Base-by-base conservation (phyloP, 2,888 invertebrate genomes). In the Idaea straminata region DNA sequence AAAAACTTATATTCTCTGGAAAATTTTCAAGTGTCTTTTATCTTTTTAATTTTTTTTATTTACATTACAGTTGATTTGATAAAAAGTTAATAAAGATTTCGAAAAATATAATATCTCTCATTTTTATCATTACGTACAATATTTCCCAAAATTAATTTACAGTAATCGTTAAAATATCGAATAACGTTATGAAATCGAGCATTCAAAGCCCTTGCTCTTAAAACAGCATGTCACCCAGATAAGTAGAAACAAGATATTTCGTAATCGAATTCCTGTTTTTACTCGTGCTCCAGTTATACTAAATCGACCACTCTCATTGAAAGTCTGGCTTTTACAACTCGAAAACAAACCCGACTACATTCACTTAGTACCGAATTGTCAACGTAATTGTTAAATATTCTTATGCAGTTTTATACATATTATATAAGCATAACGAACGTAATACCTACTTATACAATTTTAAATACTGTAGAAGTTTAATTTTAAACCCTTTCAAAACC, bases 131-230 rank as follows among this genome's bases (percentile, higher is more conserved):
- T 47, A 47, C 25, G 2, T 2, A 25, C 25, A 25, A 25, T 25
- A 47, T 47, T 47, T 47, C 47, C 7, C 4, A 7, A 47, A 47
- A 47, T 47, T 47, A 47, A 47, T 47, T 47, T 47, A 25, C 10
- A 10, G 5, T 47, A 47, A 47, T 47, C 47, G 47, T 58, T 15
- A 58, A 57, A 58, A 58, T 58, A 58, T 58, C 58, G 58, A 16
- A 15, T 64, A 68, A 68, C 69, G 68, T 79, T 76, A 74, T 64
- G 74, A 74, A 77, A 80, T 67, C 65, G 35, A 59, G 64, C 72
- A 59, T 66, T 73, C 69, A 61, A 77, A 78, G 78, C 78, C 81
- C 78, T 82, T 81, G 78, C 69, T 76, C 80, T 79, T 74, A 76
- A 71, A 71, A 72, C 66, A 59, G 74, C 69, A 72, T 74, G 75